Base-by-base conservation (phyloP, 92 coral and sea anemone species). In the Parazoanthus atlanticus region DNA sequence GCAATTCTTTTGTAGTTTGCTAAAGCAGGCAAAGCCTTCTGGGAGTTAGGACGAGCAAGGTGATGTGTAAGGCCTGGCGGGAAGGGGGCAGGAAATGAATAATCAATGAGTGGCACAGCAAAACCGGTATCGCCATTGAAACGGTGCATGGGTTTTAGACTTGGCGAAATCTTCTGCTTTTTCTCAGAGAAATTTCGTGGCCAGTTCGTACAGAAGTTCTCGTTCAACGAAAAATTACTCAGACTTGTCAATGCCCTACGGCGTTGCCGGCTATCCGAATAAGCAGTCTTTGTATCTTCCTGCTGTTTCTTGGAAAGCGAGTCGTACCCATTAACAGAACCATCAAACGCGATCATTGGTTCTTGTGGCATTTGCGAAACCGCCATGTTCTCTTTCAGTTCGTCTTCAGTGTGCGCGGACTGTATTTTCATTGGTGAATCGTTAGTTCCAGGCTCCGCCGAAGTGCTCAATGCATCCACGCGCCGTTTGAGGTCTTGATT, bases 401-500 rank as follows among this genome's bases (percentile, higher is more conserved):
- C 43, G 36, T 84, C 87, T 19, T 28, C 67, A 31, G 71, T 16
- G 34, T 80, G 65, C 65, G 40, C 34, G 16, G 77, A 65, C 26
- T 21, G 30, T 21, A 28, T 30, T 17, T 41, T 72, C 41, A 13
- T 29, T 30, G 43, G 67, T 25, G 87, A 83, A 25, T 38, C 15
- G 9, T 38, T 66, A 3, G 19, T n/a, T 28, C 38, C 66, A 46
- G 64, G 3, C 9, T 84, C 87, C 67, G 10, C 77, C 28, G 87
- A 41, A 2, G 87, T 41, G 64, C 41, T 70, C 34, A 16, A 78
- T 5, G 78, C 61, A 16, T 84, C 87, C 8, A 71, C 10, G 0
- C 78, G 64, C 29, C 66, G 78, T 70, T 84, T 84, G 28, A 84
- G 87, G 8, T 84, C 87, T 71, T 84, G 87, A 11, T 95, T 95